Evolutionary conservation across 2,888 invertebrate species (phyloP).

Genomic region (Pecten maximus): DNA sequence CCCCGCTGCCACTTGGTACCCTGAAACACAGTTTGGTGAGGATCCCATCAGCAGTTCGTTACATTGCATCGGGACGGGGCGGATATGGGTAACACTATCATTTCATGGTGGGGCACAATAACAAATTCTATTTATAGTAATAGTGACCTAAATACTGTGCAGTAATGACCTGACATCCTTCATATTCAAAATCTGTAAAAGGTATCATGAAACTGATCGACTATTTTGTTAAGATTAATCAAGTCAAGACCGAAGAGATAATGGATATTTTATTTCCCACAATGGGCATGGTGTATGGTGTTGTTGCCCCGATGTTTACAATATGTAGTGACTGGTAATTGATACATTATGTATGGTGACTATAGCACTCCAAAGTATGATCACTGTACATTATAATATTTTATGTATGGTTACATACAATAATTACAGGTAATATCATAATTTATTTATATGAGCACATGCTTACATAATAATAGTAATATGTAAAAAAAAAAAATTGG

Average conservation of each 20-base stretch:
- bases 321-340: neutral
- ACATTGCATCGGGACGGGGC: too few relatives aligned
- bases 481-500: neutral
- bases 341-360: neutral
- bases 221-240: neutral
- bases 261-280: neutral
- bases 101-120: too few relatives aligned
- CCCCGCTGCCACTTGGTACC: too few relatives aligned
- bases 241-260: neutral
- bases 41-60: too few relatives aligned
- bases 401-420: neutral
- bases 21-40: too few relatives aligned
- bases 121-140: too few relatives aligned
- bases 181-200: too few relatives aligned
- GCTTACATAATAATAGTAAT: neutral
- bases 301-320: neutral
- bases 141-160: too few relatives aligned
- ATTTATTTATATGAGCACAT: neutral
- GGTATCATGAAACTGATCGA: too few relatives aligned
- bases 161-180: too few relatives aligned
- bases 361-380: neutral
- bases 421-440: slow-evolving; percentile 11
- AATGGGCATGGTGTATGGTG: neutral
- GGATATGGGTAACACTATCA: too few relatives aligned
- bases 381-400: neutral